Percentiles rank a stretch among this genome's conserved stretches.
Conservation (phyloP, 2,888 invertebrate genomes). For the Nemapogon koenigi region DNA sequence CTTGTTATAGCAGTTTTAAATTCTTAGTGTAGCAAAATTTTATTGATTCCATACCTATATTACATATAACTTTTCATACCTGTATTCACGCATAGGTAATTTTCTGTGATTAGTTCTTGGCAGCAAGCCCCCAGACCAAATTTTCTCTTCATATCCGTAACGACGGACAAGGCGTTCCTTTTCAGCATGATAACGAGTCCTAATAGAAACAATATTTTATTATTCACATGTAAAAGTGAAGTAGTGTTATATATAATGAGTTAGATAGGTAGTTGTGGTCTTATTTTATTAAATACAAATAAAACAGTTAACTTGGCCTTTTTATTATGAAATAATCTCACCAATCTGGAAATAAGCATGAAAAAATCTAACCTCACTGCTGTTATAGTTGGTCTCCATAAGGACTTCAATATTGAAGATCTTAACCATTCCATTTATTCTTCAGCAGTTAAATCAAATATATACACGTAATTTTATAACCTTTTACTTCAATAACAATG, state of each 20-base stretch:
- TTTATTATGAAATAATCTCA: too few relatives aligned
- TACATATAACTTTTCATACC: conserved; percentile 31
- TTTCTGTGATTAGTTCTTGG: conserved; percentile 66
- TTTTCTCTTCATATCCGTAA: conserved; percentile 74
- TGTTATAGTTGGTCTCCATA: conserved; percentile 45
- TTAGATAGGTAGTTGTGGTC: too few relatives aligned
- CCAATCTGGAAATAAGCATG: too few relatives aligned
- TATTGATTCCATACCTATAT: too few relatives aligned
- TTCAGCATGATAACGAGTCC: conserved; percentile 68
- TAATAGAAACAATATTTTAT: conserved; percentile 22
- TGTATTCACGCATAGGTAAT: conserved; percentile 72
- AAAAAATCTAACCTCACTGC: conserved; percentile 39
- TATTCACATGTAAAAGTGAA: too few relatives aligned
- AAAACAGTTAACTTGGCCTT: too few relatives aligned
- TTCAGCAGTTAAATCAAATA: too few relatives aligned
- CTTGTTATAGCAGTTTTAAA: not conserved
- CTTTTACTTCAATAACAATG: too few relatives aligned
- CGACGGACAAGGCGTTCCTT: conserved; percentile 69
- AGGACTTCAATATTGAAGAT: conserved; percentile 32
- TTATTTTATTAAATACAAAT: too few relatives aligned
- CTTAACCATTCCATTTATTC: conserved; percentile 39
- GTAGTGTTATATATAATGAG: too few relatives aligned
- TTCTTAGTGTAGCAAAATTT: too few relatives aligned
- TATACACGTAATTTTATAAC: too few relatives aligned
- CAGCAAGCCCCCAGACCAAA: conserved; percentile 71